Percentiles rank a stretch among this genome's conserved stretches.
These are phyloP conservation scores for Nipponia nippon DNA, from an alignment of 2,113 vertebrate genomes.

Conservation along the genomic window DNA sequence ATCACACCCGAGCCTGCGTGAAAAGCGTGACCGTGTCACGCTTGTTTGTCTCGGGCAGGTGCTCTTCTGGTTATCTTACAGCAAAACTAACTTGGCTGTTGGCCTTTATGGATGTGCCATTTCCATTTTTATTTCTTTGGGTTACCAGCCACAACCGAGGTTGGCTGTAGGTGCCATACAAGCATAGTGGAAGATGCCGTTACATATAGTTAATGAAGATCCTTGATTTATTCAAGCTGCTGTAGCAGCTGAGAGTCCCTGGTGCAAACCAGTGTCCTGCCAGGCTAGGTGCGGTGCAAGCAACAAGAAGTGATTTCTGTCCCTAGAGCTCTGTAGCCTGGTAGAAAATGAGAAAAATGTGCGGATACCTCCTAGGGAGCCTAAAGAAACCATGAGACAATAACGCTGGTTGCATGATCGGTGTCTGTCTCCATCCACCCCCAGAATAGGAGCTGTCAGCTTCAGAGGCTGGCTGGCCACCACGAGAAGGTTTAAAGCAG, in stretches of 20 bases:
- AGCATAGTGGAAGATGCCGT: accelerated
- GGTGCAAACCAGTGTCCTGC: not conserved
- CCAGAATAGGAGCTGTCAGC: not conserved
- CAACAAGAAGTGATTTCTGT: not conserved
- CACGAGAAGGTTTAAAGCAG: not conserved
- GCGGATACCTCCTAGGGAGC: not conserved
- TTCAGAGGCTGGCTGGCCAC: not conserved
- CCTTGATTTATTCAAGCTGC: not conserved
- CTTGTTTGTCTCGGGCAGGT: not conserved
- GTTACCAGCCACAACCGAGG: not conserved
- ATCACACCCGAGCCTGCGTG: conserved; percentile 7
- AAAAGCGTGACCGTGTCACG: not conserved
- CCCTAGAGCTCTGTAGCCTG: not conserved
- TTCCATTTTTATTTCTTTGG: not conserved
- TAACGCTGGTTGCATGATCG: accelerated
- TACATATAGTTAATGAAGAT: not conserved
- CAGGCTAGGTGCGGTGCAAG: not conserved
- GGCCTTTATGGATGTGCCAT: accelerated
- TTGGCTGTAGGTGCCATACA: not conserved
- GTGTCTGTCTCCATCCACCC: not conserved
- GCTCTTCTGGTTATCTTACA: not conserved
- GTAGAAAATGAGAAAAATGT: not conserved
- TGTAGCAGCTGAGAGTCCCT: not conserved
- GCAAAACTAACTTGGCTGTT: accelerated
- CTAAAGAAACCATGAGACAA: not conserved